Evolutionary conservation across 2,888 invertebrate species (phyloP).

Genomic region (Trachelus iudaicus): DNA sequence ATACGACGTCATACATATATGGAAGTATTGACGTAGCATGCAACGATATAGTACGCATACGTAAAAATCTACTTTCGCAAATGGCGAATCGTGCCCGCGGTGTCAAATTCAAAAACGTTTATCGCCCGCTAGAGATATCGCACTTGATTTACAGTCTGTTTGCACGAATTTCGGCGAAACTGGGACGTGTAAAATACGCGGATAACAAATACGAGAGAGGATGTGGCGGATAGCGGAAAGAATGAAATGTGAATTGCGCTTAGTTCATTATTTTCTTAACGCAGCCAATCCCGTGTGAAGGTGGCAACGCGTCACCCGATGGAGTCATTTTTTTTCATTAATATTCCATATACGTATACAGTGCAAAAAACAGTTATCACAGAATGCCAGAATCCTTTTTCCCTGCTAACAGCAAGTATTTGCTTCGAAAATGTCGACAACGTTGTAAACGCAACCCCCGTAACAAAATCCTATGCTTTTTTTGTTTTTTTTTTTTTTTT

Average conservation of each 20-base stretch:
- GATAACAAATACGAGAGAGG: background rate
- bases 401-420: background rate
- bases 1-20: background rate
- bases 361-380: background rate
- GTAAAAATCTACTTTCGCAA: background rate
- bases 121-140: background rate
- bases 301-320: no score
- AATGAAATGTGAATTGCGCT: background rate
- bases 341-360: no score
- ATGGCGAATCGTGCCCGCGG: background rate
- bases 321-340: no score
- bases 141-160: background rate
- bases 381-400: background rate
- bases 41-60: background rate
- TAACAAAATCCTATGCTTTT: background rate
- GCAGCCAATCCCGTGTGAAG: background rate
- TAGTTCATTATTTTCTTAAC: background rate
- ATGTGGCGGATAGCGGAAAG: background rate
- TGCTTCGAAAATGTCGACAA: background rate
- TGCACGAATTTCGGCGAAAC: background rate
- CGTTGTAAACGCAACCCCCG: background rate
- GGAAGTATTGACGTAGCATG: background rate
- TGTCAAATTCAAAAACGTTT: background rate
- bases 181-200: background rate
- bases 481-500: background rate